Percentiles rank a stretch among this genome's conserved stretches.
These are phyloP conservation scores for Chrysodeixis includens DNA, from an alignment of 2,888 invertebrate species.

Conservation along the genomic window DNA sequence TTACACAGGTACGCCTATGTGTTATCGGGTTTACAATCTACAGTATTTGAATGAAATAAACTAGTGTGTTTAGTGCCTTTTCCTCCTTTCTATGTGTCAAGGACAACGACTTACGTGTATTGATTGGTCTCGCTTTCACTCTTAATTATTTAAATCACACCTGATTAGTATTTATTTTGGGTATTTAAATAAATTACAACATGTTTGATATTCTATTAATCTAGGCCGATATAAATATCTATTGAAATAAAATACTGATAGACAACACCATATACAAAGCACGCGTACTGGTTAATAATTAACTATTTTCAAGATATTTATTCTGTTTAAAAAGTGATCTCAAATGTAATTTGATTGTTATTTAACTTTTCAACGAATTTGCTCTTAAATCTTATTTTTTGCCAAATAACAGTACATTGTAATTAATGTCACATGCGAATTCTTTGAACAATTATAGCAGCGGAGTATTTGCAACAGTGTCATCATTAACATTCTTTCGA, in stretches of 20 bases:
- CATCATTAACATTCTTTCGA: background rate
- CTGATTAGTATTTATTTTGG: background rate
- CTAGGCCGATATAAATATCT: background rate
- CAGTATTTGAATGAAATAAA: conserved; percentile 20
- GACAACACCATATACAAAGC: no score
- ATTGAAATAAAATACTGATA: background rate
- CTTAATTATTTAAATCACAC: background rate
- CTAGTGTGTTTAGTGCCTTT: background rate
- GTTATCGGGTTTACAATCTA: conserved; percentile 48
- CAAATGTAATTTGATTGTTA: background rate
- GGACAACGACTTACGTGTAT: background rate
- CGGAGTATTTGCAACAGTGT: background rate
- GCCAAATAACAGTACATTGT: background rate
- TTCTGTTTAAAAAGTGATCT: background rate
- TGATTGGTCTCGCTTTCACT: conserved; percentile 1
- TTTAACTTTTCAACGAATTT: background rate
- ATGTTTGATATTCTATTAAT: background rate
- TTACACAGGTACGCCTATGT: conserved; percentile 52
- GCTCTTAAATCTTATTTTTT: background rate
- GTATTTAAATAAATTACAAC: background rate
- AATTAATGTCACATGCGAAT: background rate
- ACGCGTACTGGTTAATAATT: no score
- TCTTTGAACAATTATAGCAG: background rate
- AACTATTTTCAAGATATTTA: background rate
- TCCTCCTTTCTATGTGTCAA: background rate